A percentile compares a stretch with the other conserved stretches of the same genome.
These are phyloP conservation scores for Sebastes cheni DNA, from an alignment of 2,797 vertebrate species.

Conservation along the genomic window DNA sequence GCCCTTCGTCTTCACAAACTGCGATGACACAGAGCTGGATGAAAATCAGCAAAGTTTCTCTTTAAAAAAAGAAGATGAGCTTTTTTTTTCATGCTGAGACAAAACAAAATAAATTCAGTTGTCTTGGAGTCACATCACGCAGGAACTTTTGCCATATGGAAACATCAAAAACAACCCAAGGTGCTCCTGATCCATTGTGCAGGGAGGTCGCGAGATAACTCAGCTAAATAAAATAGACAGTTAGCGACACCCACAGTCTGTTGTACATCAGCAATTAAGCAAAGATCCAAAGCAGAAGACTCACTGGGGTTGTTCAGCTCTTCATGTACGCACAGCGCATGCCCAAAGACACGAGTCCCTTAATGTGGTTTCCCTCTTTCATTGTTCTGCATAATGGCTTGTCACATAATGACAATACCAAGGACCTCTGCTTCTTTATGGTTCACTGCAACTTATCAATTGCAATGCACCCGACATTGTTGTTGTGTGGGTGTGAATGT, in stretches of 20 bases:
- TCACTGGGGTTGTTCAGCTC: background rate
- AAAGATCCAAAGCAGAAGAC: background rate
- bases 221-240: background rate
- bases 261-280: slow-evolving; percentile 7
- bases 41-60: background rate
- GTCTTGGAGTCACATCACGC: background rate
- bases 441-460: slow-evolving; percentile 46
- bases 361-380: slow-evolving; percentile 26
- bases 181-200: background rate
- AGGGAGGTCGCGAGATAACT: background rate
- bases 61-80: background rate
- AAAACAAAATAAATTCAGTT: background rate
- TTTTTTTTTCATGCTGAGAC: background rate
- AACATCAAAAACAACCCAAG: background rate
- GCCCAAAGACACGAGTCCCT: background rate
- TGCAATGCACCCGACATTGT: background rate
- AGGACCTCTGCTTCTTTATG: slow-evolving; percentile 32
- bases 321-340: background rate
- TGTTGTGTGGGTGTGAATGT: background rate
- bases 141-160: background rate
- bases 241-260: background rate
- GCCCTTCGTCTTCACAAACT: background rate
- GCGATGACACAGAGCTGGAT: background rate
- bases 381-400: slow-evolving; percentile 25
- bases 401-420: slow-evolving; percentile 11